phyloP scores from a whole-genome alignment of 1,140 invertebrate species.

The Ceratina japonica region DNA sequence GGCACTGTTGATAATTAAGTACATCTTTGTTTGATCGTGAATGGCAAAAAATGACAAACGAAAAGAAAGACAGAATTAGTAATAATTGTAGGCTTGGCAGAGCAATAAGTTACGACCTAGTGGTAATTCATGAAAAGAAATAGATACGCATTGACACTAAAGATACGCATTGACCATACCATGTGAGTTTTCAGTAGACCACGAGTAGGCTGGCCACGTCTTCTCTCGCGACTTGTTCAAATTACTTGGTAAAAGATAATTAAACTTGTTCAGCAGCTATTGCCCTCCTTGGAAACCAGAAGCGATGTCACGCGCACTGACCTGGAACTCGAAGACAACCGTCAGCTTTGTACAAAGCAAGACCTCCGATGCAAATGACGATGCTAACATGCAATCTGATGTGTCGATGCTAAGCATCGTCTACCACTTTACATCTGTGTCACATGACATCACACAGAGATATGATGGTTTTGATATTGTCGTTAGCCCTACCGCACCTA shows the following conservation, averaged over 20 bases:
- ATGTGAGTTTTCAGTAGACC: conserved; percentile 79
- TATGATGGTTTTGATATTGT: conserved; percentile 79
- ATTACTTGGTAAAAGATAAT: conserved; percentile 77
- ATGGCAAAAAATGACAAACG: not conserved
- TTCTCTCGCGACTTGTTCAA: conserved; percentile 69
- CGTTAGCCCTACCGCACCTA: conserved; percentile 70
- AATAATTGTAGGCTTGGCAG: conserved; percentile 40
- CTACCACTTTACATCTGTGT: conserved; percentile 77
- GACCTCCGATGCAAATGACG: conserved; percentile 69
- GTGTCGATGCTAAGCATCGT: conserved; percentile 76
- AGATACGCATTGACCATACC: conserved; percentile 76
- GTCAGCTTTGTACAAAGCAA: conserved; percentile 74
- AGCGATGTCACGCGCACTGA: conserved; percentile 73
- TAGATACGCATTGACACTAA: conserved; percentile 51
- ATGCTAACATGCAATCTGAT: conserved; percentile 76
- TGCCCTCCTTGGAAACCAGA: conserved; percentile 78
- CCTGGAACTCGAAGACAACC: conserved; percentile 68
- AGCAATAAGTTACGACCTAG: conserved; percentile 70
- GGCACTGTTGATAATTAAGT: conserved; percentile 14
- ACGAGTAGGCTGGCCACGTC: conserved; percentile 77
- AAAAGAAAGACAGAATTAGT: not conserved
- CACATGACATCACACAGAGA: conserved; percentile 78
- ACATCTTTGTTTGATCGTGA: conserved; percentile 32
- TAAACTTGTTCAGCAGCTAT: conserved; percentile 79
- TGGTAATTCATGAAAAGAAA: conserved; percentile 63